Evolutionary conservation across 1,140 invertebrate species (phyloP).

Genomic region (Drosophila melanogaster): DNA sequence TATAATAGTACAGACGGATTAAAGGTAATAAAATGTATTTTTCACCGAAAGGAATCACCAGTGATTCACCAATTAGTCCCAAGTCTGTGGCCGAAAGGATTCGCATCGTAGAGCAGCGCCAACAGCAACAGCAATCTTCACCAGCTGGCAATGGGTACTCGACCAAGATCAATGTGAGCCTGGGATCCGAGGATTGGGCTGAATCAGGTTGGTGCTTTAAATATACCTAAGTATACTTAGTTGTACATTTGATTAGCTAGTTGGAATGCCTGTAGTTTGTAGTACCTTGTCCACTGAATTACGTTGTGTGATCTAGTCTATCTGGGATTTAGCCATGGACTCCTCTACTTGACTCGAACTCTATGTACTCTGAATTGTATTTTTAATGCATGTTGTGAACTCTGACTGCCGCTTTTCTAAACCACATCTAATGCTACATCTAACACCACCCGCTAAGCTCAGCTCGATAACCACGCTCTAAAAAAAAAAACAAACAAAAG

Average conservation of each 20-base stretch:
- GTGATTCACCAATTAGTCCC: conserved; percentile 60
- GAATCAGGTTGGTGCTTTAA: conserved; percentile 68
- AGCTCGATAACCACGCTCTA: conserved; percentile 45
- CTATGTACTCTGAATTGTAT: conserved; percentile 44
- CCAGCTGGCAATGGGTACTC: conserved; percentile 85
- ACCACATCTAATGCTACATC: conserved; percentile 51
- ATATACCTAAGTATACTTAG: conserved; percentile 2
- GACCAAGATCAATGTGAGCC: conserved; percentile 86
- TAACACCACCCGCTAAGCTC: conserved; percentile 50
- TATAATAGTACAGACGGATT: no score
- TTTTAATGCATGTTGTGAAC: conserved; percentile 65
- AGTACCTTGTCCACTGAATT: conserved; percentile 37
- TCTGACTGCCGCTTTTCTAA: conserved; percentile 46
- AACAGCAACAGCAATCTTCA: conserved; percentile 54
- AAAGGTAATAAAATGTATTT: no score
- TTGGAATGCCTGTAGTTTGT: conserved; percentile 60
- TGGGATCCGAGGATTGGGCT: conserved; percentile 68
- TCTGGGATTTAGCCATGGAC: conserved; percentile 55
- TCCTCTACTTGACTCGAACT: conserved; percentile 73
- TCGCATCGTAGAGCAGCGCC: conserved; percentile 74
- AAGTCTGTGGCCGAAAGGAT: conserved; percentile 85
- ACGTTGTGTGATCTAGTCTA: conserved; percentile 42
- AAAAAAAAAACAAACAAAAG: conserved; percentile 23
- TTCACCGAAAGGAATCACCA: conserved; percentile 11
- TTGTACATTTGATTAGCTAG: conserved; percentile 38